Conservation (phyloP, 2,113 vertebrate genomes). For the Phrynocephalus versicolor region DNA sequence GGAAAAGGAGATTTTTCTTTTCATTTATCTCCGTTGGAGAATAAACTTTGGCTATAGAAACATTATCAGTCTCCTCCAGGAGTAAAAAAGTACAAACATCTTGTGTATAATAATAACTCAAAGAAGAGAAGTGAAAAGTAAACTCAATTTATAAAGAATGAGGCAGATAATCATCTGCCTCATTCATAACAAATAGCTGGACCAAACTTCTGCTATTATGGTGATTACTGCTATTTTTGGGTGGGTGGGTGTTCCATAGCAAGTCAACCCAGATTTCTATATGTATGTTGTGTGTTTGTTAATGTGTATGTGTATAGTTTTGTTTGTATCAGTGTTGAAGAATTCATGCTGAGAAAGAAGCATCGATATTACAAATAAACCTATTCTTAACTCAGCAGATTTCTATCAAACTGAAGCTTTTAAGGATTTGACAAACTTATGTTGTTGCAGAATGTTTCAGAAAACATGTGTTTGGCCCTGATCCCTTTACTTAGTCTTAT, state of each 20-base stretch:
- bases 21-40: not conserved
- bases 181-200: not conserved
- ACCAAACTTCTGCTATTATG: not conserved
- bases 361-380: not conserved
- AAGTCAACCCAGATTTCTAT: not conserved
- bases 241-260: too few relatives aligned
- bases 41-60: not conserved
- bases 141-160: not conserved
- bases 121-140: not conserved
- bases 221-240: not conserved
- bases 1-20: not conserved
- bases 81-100: not conserved
- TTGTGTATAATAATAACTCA: not conserved
- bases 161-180: not conserved
- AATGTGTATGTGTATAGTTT: not conserved
- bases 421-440: not conserved
- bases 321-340: not conserved
- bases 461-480: constrained; percentile 15
- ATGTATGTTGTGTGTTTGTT: not conserved
- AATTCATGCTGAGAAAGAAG: not conserved
- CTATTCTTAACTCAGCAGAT: not conserved
- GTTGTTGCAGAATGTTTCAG: not conserved
- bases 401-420: not conserved
- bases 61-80: not conserved
- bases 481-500: constrained; percentile 26